Base-by-base conservation (phyloP, 2,113 vertebrate species). In the Chrysemys picta region DNA sequence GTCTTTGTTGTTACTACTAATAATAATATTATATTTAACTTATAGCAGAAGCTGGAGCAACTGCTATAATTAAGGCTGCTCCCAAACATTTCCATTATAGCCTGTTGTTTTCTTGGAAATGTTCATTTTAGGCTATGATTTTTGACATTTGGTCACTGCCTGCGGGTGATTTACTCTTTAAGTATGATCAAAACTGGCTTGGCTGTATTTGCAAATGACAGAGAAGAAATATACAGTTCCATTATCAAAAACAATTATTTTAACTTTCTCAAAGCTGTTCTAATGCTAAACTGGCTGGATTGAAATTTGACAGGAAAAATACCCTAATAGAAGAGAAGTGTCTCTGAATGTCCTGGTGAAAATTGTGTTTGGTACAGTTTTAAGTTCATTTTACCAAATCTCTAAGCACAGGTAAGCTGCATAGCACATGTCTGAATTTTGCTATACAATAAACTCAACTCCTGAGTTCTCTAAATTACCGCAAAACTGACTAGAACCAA, bases 71-170 rank as follows among this genome's bases (percentile, higher is more conserved):
- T 4, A 24, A 29, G 38, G 35, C 22, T 38, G 4, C 13, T 65
- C 62, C 0, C 38, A 10, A 1, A 69, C 0, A 0, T 52, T 56
- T 83, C 52, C 16, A 21, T 4, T 42, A 8, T 14, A 47, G 22
- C 24, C 8, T 8, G 17, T 38, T 56, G 0, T 25, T 79, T 88
- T 83, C 53, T 56, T 80, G 75, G 27, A 88, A 84, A 69, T 31
- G 49, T 88, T 53, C 1, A 8, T 29, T 89, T 57, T 81, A n/a
- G 76, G 59, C 25, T 49, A 53, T 53, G 69, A 21, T 75, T 91
- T 79, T 65, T 12, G 10, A 3, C 3, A 7, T 57, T 16, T 57
- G 25, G 38, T 42, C 13, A 56, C 54, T 82, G 53, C 52, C 42
- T 42, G 35, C 80, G 72, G 38, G 10, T 47, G 24, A 78, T 49